Conservation (phyloP, 2,797 vertebrate genomes). For the Tenualosa thibaudeaui region DNA sequence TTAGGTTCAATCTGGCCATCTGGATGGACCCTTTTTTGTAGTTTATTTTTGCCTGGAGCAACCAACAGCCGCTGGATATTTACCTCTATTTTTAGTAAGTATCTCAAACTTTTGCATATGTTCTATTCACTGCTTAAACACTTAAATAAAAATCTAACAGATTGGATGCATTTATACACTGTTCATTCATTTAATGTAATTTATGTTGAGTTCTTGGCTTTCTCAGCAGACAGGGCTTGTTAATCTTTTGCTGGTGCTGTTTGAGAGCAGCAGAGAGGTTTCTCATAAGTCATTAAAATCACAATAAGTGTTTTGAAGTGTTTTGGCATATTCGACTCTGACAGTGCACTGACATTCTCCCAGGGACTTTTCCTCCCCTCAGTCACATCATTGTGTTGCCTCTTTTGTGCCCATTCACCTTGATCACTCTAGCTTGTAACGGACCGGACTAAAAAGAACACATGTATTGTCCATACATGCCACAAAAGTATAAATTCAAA, state of each 20-base stretch:
- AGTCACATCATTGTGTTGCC: conserved; percentile 91
- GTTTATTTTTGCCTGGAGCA: background rate
- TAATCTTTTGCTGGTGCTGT: background rate
- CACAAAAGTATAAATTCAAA: conserved; percentile 67
- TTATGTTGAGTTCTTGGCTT: conserved; percentile 56
- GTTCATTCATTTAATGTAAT: conserved; percentile 60
- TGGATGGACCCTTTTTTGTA: conserved; percentile 12
- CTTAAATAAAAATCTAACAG: background rate
- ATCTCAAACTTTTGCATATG: background rate
- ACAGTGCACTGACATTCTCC: conserved; percentile 27
- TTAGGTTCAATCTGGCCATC: conserved; percentile 32
- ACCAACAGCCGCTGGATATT: background rate
- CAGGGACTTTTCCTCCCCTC: conserved; percentile 80
- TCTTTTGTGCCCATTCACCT: conserved; percentile 86
- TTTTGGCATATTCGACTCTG: conserved; percentile 16
- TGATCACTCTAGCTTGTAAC: conserved; percentile 97
- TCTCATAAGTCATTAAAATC: conserved; percentile 22
- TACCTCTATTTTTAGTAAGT: background rate
- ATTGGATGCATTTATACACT: background rate
- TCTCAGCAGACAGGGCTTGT: conserved; percentile 59
- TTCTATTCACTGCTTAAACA: background rate
- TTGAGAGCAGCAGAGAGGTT: conserved; percentile 55
- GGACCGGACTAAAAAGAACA: conserved; percentile 73
- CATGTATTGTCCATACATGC: conserved; percentile 85
- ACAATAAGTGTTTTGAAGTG: conserved; percentile 27